phyloP scores from a whole-genome alignment of 2,113 vertebrate species.

The Hyperopisus bebe region DNA sequence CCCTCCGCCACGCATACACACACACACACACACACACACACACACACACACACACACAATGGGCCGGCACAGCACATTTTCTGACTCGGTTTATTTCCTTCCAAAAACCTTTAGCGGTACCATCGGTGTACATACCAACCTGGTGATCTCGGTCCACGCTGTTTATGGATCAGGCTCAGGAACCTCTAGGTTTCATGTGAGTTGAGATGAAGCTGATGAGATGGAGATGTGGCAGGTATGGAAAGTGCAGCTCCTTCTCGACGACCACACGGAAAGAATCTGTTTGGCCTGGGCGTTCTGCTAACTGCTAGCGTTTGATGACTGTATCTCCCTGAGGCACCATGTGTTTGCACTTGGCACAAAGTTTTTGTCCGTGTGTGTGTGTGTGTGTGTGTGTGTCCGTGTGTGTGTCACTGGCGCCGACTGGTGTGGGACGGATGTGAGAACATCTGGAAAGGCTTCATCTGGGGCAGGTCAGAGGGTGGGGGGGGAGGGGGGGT shows the following conservation, averaged over 20 bases:
- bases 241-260: not conserved
- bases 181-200: not conserved
- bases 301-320: not conserved
- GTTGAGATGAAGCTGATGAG: not conserved
- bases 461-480: constrained; percentile 29
- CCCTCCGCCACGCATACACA: not conserved
- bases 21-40: too few species aligned
- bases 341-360: constrained; percentile 9
- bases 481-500: constrained; percentile 23
- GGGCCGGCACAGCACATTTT: not conserved
- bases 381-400: constrained; percentile 17
- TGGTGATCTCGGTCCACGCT: not conserved
- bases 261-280: not conserved
- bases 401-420: constrained; percentile 29
- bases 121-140: not conserved
- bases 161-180: not conserved
- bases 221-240: not conserved
- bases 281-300: not conserved
- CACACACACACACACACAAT: not conserved
- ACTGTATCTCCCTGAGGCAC: not conserved
- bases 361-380: constrained; percentile 3
- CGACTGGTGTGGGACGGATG: constrained; percentile 37
- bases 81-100: not conserved
- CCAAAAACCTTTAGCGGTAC: not conserved
- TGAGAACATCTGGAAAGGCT: constrained; percentile 61